Percentiles rank a stretch among this genome's conserved stretches.
phyloP scores from a whole-genome alignment of 2,888 invertebrate genomes.

The Plusia festucae region DNA sequence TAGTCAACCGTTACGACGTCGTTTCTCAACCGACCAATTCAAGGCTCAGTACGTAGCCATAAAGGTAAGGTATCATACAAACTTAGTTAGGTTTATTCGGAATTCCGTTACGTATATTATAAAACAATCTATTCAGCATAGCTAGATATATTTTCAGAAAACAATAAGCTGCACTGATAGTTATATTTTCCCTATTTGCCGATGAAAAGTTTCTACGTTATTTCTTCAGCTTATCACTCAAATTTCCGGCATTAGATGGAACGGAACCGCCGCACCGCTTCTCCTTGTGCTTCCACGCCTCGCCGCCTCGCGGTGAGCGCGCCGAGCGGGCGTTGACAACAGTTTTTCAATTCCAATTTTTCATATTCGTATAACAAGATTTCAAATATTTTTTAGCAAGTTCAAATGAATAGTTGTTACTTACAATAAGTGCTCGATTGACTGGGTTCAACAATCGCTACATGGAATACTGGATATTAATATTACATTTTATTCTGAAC shows the following conservation, averaged over 20 bases:
- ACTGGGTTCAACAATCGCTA: too few relatives aligned
- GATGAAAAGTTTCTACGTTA: constrained; percentile 2
- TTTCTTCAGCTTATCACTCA: constrained; percentile 14
- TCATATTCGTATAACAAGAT: background rate
- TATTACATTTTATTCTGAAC: too few relatives aligned
- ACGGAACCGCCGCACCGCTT: constrained; percentile 9
- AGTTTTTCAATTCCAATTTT: background rate
- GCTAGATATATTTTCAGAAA: background rate
- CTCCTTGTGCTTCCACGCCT: background rate
- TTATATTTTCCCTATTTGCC: background rate
- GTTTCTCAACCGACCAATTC: background rate
- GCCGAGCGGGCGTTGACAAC: background rate
- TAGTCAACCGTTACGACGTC: background rate
- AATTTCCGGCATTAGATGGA: constrained; percentile 34
- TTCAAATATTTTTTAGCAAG: background rate
- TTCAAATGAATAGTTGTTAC: too few relatives aligned
- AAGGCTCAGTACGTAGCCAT: background rate
- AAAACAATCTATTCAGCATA: background rate
- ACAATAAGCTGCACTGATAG: background rate
- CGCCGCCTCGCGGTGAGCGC: background rate
- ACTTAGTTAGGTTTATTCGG: too few relatives aligned
- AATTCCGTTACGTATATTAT: background rate
- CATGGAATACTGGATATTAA: too few relatives aligned
- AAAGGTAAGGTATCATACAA: too few relatives aligned
- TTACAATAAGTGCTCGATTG: too few relatives aligned